These are phyloP conservation scores for Tetranychus urticae DNA, from an alignment of 1,140 invertebrate genomes.

Conservation along the genomic window DNA sequence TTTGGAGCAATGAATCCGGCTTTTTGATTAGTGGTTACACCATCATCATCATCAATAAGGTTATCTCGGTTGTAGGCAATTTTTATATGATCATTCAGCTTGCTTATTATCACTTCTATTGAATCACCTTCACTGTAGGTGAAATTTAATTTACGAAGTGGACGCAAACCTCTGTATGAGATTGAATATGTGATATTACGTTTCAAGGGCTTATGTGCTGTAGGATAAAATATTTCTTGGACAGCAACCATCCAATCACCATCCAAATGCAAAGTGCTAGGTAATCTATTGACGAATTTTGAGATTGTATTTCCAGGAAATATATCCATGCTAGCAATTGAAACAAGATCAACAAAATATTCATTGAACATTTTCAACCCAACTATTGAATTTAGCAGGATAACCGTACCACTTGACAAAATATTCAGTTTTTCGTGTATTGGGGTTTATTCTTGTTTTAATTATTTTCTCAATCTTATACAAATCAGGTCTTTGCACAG, in stretches of 20 bases:
- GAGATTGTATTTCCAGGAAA: background rate
- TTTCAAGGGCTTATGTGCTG: too few species aligned
- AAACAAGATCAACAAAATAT: background rate
- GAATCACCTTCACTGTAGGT: too few species aligned
- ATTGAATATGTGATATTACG: too few species aligned
- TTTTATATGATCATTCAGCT: too few species aligned
- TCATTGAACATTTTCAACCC: background rate
- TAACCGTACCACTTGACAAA: background rate
- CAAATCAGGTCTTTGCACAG: background rate
- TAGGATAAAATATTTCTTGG: background rate
- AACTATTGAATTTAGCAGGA: background rate
- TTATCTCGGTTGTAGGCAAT: too few species aligned
- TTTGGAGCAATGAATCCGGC: too few species aligned
- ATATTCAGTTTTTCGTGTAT: background rate
- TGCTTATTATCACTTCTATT: too few species aligned
- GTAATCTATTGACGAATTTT: background rate
- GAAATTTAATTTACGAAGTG: too few species aligned
- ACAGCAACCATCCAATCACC: background rate
- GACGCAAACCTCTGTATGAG: too few species aligned
- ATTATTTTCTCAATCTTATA: background rate
- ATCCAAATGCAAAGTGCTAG: background rate
- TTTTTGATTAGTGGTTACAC: too few species aligned
- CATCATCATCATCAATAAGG: too few species aligned
- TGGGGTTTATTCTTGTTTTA: background rate
- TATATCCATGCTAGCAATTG: background rate